Evolutionary conservation across 1,140 invertebrate genomes (phyloP), one percentile per base, ranked within the genome.

Genomic region (Drosophila mojavensis): DNA sequence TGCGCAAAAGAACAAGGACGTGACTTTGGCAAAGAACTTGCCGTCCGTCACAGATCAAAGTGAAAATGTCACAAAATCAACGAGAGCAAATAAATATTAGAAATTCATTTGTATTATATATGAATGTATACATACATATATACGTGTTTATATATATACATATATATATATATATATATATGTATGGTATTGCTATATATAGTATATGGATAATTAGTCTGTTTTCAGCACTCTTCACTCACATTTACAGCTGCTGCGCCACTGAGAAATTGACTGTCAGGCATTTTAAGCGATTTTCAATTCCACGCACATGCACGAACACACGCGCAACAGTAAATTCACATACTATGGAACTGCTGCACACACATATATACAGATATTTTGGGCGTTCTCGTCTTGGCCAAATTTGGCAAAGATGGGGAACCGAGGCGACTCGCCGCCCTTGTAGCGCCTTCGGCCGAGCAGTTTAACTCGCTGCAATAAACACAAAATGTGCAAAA

Each of bases 11-110:
- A 75, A 79, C 88, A 75, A 83, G 81, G 88, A 89, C 88, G 67
- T 71, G 89, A 81, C 88, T 91, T 91, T 91, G 88, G 83, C 88
- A 77, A 77, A 91, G 88, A 91, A 91, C 88, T 91, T 91, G 88
- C 64, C 65, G 71, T 48, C 33, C 51, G 56, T 56, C 76, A 54
- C 41, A 88, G 83, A 86, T 86, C 83, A 86, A 86, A 86, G 83
- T 75, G 67, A 67, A 62, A 68, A 77, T 63, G 76, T 75, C 69
- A 68, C 65, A 56, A 62, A 45, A 59, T 51, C 36, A 64, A 64
- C 43, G 41, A 70, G 51, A 50, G 48, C 51, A 73, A 66, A 71
- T 76, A 63, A 82, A 82, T 82, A 88, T 86, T 58, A 76, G 60
- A 73, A 63, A 80, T 10, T 69, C 65, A 56, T 68, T 59, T 78